Percentiles rank a stretch among this genome's conserved stretches.
phyloP scores from a whole-genome alignment of 2,113 vertebrate species.

The Myotis brandtii region DNA sequence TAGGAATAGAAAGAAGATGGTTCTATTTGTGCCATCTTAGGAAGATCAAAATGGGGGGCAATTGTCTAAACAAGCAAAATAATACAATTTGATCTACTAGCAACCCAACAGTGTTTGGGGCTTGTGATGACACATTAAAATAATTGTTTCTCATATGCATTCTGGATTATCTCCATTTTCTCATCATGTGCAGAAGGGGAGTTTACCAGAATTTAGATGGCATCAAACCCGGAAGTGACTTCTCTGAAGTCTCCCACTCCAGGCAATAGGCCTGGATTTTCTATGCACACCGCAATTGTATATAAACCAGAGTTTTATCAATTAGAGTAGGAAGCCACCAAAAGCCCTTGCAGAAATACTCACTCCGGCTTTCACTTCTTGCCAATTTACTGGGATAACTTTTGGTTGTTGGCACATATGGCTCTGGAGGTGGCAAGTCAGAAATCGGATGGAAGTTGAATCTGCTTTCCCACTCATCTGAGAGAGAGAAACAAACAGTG shows the following conservation, averaged over 20 bases:
- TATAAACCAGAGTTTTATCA: background rate
- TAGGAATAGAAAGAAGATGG: slow-evolving; percentile 5
- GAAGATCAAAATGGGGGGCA: slow-evolving; percentile 27
- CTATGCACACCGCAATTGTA: background rate
- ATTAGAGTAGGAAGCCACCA: background rate
- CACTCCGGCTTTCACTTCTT: slow-evolving; percentile 93
- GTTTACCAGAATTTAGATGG: background rate
- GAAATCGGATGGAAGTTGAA: slow-evolving; percentile 96
- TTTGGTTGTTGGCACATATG: slow-evolving; percentile 92
- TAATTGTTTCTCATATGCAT: background rate
- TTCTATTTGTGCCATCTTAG: slow-evolving; percentile 13
- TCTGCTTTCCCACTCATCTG: slow-evolving; percentile 97
- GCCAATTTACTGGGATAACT: slow-evolving; percentile 95
- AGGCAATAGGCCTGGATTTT: background rate
- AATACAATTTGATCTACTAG: slow-evolving; percentile 8
- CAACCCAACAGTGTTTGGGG: background rate
- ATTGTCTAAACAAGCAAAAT: slow-evolving; percentile 2
- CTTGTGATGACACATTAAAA: slow-evolving; percentile 32
- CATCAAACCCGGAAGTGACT: background rate
- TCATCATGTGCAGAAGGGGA: background rate
- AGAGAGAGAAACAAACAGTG: slow-evolving; percentile 69
- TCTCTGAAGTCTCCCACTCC: background rate
- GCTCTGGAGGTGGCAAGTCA: slow-evolving; percentile 96
- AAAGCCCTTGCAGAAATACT: slow-evolving; percentile 77
- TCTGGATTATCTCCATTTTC: background rate